Evolutionary conservation across 2,113 vertebrate species (phyloP), one percentile per base, ranked within the genome.

Genomic region (Oryzias woworae): DNA sequence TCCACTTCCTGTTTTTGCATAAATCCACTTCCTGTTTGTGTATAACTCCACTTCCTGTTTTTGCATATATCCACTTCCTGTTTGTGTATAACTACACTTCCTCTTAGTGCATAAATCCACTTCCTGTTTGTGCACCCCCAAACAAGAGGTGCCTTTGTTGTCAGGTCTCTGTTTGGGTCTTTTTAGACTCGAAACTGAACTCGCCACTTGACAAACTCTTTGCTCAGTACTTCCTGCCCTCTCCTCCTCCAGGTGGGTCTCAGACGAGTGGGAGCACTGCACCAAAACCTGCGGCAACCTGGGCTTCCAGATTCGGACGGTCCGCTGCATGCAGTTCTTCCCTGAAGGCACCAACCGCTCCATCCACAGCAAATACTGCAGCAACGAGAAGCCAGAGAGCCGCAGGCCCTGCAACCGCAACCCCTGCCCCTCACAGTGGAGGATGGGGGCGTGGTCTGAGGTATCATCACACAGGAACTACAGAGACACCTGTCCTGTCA

Each of bases 261-360:
- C 94, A 1, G 96, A 98, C 0, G 95, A 94, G 4, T 99, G 97
- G 97, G 97, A 99, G 13, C 89, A 97, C 51, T 99, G 97, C 64
- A 95, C 95, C n/a, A 95, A 93, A 74, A 95, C 94, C 46, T 99
- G 97, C 1, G 95, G 97, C 51, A 92, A 54, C 18, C 93, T 96
- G 0, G 96, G 97, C 28, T 96, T 94, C 47, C 97, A 99, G 87
- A 91, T 98, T 6, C 95, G 97, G n/a, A 93, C 91, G 0, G 95
- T 98, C 10, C 94, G 93, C 44, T 98, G 97, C 66, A 31, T 98
- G 0, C 97, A 98, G 69, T 88, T 90, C 0, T 92, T 96, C 0
- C 92, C 89, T 0, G 93, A 96, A 0, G 91, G 94, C 8, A 80
- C 90, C 54, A 97, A 95, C 82, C 96, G 94, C 77, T 98, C 96